phyloP scores from a whole-genome alignment of 2,888 invertebrate species.

The Monoplex corrugatus region DNA sequence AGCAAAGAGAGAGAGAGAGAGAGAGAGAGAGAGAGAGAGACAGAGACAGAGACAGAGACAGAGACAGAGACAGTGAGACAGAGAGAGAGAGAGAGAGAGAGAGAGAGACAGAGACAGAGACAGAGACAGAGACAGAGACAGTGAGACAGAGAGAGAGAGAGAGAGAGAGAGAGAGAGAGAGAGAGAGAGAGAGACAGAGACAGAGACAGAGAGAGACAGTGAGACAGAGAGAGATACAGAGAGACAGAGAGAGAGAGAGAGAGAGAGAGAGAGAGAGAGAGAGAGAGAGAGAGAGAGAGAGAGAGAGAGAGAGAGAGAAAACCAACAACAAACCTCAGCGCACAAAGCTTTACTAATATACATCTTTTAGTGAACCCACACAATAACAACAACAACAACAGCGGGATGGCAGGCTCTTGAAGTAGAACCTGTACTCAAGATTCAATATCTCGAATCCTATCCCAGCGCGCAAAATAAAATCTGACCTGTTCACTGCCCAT shows the following conservation, averaged over 20 bases:
- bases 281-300: neutral
- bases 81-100: neutral
- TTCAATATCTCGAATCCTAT: no score
- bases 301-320: neutral
- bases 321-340: no score
- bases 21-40: neutral
- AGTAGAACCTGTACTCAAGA: no score
- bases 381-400: no score
- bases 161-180: neutral
- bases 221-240: neutral
- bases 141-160: neutral
- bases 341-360: no score
- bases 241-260: neutral
- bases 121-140: neutral
- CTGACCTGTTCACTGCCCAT: no score
- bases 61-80: neutral
- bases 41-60: neutral
- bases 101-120: constrained; percentile 7
- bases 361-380: no score
- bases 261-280: neutral
- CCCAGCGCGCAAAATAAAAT: no score
- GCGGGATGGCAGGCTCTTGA: no score
- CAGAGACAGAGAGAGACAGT: neutral
- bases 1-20: neutral
- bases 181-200: neutral